Evolutionary conservation across 2,797 vertebrate genomes (phyloP).

Genomic region (Danio jaintianensis): DNA sequence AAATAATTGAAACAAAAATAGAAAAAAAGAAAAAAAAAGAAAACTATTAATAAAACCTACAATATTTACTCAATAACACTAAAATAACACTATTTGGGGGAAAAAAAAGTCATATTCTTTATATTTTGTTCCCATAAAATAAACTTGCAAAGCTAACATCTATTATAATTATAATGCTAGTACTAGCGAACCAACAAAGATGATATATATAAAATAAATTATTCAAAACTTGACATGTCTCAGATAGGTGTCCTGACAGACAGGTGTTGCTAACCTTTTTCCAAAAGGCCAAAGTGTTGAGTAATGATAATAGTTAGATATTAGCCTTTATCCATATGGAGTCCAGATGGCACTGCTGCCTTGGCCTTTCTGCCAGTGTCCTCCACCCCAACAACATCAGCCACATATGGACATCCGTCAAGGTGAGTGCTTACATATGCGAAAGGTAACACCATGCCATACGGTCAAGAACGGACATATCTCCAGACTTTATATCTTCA

Average conservation of each 20-base stretch:
- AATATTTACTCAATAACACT: too few relatives aligned
- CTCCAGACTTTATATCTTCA: neutral
- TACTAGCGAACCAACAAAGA: neutral
- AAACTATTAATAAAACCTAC: too few relatives aligned
- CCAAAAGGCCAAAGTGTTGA: constrained; percentile 72
- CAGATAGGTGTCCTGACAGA: neutral
- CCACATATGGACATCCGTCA: constrained; percentile 45
- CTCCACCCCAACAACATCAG: constrained; percentile 47
- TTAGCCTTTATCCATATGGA: constrained; percentile 75
- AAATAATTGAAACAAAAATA: too few relatives aligned
- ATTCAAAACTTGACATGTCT: neutral
- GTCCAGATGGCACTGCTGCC: constrained; percentile 77
- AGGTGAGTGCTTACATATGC: constrained; percentile 40
- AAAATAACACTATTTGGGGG: too few relatives aligned
- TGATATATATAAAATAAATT: neutral
- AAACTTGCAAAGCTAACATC: neutral
- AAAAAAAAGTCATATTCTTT: neutral
- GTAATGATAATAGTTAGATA: constrained; percentile 78
- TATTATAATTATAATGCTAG: neutral
- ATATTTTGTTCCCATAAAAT: neutral
- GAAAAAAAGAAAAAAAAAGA: too few relatives aligned
- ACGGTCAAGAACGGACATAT: constrained; percentile 1
- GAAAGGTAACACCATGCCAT: constrained; percentile 4
- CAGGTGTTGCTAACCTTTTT: constrained; percentile 68
- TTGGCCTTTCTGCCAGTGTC: constrained; percentile 74